Evolutionary conservation across 1,140 invertebrate species (phyloP), one percentile per base, ranked within the genome.

Genomic region (Olivierus martensii): DNA sequence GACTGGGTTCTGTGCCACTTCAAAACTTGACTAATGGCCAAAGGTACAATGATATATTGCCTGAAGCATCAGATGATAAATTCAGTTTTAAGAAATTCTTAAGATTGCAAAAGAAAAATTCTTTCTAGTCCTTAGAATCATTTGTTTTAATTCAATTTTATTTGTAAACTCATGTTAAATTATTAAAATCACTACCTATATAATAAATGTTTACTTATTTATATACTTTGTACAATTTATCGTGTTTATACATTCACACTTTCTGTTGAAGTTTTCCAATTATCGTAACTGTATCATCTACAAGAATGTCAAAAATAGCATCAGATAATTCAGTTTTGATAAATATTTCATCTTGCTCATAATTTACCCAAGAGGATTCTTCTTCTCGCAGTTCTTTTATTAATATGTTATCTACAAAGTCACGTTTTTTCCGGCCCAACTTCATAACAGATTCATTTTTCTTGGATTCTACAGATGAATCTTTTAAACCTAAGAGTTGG

Each of bases 341-440:
- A 10, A 75, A 71, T 2, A 78, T 62, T 62, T 83, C 81, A 62
- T 83, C 81, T 18, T 76, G 69, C 61, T 81, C 77, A 62, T 80
- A 84, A 61, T 80, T 79, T 0, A 79, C 77, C 81, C 82, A 84
- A 46, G 78, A 73, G 5, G 74, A 68, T 65, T 84, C 82, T 61
- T 83, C 81, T 28, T 77, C 76, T 52, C 79, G 76, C 15, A 79
- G 72, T 65, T 84, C 82, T 41, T 76, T 66, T 2, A 82, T 76
- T 35, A 84, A 65, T 42, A 84, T 67, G 58, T 81, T 78, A 64
- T 85, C 82, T 0, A 85, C 81, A 52, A 77, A 72, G 60, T 85
- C 81, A 36, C 80, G 68, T 60, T 80, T 77, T 65, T 83, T 83
- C 11, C 77, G 68, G 49, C 78, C 76, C 73, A 56, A 34, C 34